Percentiles rank a stretch among this genome's conserved stretches.
phyloP scores from a whole-genome alignment of 2,888 invertebrate species.

The Subacronicta megacephala region DNA sequence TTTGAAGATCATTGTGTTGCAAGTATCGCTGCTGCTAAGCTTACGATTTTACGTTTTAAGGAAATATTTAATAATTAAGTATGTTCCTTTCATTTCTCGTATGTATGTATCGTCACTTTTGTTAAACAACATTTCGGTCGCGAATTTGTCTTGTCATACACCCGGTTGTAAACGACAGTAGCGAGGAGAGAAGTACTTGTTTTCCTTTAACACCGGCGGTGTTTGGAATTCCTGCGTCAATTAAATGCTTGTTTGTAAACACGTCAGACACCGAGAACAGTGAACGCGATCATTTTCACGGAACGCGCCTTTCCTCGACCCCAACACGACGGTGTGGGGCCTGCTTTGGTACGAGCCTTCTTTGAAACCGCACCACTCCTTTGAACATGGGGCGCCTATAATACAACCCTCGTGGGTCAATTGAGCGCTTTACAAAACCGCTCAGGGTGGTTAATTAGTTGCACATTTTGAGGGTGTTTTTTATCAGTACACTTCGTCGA shows the following conservation, averaged over 20 bases:
- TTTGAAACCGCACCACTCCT: constrained; percentile 67
- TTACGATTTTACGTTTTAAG: constrained; percentile 28
- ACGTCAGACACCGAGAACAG: constrained; percentile 71
- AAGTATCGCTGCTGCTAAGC: constrained; percentile 33
- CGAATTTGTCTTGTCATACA: constrained; percentile 48
- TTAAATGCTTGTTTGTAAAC: constrained; percentile 85
- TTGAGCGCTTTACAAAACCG: constrained; percentile 50
- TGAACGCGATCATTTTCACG: constrained; percentile 75
- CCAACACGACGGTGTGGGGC: constrained; percentile 23
- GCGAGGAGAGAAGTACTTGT: constrained; percentile 67
- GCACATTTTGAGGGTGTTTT: constrained; percentile 34
- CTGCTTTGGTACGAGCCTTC: constrained; percentile 54
- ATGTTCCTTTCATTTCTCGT: constrained; percentile 13
- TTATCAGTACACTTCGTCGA: constrained; percentile 1
- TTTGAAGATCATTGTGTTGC: constrained; percentile 43
- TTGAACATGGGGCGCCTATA: constrained; percentile 57
- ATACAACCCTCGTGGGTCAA: constrained; percentile 60
- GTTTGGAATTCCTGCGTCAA: constrained; percentile 84
- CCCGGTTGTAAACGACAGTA: constrained; percentile 58
- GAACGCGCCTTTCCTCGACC: constrained; percentile 72
- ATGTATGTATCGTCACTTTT: too few species aligned
- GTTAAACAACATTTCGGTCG: constrained; percentile 43
- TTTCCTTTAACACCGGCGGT: constrained; percentile 76
- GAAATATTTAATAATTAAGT: too few species aligned
- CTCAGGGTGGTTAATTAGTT: constrained; percentile 44